These are phyloP conservation scores for Acleris sparsana DNA, from an alignment of 2,888 invertebrate species.

Conservation along the genomic window DNA sequence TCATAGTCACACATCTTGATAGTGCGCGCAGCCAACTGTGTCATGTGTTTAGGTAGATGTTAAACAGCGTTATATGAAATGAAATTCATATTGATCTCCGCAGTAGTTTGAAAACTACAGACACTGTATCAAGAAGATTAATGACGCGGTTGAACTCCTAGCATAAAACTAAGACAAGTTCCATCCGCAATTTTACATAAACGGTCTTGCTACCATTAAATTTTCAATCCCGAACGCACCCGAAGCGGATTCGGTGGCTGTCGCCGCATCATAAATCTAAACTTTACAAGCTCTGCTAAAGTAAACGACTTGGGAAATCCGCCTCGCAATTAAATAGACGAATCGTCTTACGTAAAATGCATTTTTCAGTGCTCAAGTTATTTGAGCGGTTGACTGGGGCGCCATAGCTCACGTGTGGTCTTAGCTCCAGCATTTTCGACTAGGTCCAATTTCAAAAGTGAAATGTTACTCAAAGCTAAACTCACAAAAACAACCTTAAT, in stretches of 20 bases:
- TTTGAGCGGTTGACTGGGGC: constrained; percentile 41
- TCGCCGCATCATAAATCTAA: constrained; percentile 38
- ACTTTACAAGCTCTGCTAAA: constrained; percentile 35
- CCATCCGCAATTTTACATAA: constrained; percentile 37
- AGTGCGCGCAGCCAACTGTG: too few relatives aligned
- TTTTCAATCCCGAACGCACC: constrained; percentile 34
- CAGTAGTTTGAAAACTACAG: constrained; percentile 14
- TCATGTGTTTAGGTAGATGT: too few relatives aligned
- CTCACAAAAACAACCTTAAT: too few relatives aligned
- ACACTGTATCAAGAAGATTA: constrained; percentile 30
- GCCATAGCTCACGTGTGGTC: constrained; percentile 46
- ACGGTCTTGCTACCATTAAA: constrained; percentile 35
- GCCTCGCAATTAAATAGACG: constrained; percentile 36
- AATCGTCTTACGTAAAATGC: constrained; percentile 41
- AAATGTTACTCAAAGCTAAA: too few relatives aligned
- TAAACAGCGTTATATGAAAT: too few relatives aligned
- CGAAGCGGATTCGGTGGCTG: constrained; percentile 31
- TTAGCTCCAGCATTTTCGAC: constrained; percentile 32
- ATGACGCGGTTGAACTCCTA: constrained; percentile 32
- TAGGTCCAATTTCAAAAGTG: too few relatives aligned
- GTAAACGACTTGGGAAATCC: constrained; percentile 36
- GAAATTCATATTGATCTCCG: background rate
- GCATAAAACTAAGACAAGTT: constrained; percentile 36
- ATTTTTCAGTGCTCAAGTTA: constrained; percentile 46
- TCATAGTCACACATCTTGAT: too few relatives aligned